Evolutionary conservation across 2,113 vertebrate species (phyloP).

Genomic region (Rhabdornis inornatus): DNA sequence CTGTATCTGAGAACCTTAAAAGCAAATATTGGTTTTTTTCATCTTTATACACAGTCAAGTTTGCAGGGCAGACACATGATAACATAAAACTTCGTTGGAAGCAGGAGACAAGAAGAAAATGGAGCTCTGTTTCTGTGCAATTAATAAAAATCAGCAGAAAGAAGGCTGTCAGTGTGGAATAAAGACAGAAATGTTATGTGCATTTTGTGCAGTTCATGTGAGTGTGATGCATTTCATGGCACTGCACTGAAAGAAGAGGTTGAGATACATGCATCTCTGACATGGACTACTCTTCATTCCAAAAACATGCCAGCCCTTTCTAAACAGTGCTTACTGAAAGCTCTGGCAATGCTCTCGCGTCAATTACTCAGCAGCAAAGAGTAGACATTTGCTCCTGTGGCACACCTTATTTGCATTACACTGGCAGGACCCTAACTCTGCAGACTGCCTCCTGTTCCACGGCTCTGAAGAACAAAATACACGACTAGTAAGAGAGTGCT

Average conservation of each 20-base stretch:
- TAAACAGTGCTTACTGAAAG: neutral
- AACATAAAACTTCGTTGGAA: conserved; percentile 45
- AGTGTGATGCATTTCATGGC: neutral
- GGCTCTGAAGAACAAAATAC: neutral
- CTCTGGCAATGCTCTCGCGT: neutral
- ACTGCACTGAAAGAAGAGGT: neutral
- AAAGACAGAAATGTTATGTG: conserved; percentile 1
- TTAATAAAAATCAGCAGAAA: conserved; percentile 30
- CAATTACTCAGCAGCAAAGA: conserved; percentile 12
- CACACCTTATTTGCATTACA: conserved; percentile 9
- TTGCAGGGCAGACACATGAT: conserved; percentile 60
- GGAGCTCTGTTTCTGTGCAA: conserved; percentile 21
- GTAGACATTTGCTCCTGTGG: conserved; percentile 5
- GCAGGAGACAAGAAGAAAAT: conserved; percentile 22
- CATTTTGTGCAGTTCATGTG: neutral
- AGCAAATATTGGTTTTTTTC: conserved; percentile 59
- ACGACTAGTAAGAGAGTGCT: neutral
- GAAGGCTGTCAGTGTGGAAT: neutral
- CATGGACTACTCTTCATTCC: neutral
- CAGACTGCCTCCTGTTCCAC: neutral
- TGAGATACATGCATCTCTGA: neutral
- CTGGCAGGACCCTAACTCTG: neutral
- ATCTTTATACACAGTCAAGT: conserved; percentile 63
- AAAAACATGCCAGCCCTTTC: conserved; percentile 2
- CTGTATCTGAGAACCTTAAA: conserved; percentile 90